These are phyloP conservation scores for Girardia tigrina DNA, from an alignment of 2,888 invertebrate species.

Conservation along the genomic window DNA sequence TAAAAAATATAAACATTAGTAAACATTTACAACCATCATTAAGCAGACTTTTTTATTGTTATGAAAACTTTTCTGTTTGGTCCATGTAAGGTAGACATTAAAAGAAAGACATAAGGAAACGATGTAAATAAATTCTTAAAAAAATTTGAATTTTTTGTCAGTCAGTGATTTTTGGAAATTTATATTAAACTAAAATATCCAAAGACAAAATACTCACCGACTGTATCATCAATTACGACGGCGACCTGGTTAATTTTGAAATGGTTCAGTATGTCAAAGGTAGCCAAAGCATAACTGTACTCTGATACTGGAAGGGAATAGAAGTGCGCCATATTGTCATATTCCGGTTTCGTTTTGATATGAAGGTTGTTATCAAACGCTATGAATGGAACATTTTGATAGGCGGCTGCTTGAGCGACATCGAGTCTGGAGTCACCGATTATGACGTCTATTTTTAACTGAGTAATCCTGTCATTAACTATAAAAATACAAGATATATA, in stretches of 20 bases:
- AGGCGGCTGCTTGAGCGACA: not conserved
- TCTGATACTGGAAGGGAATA: not conserved
- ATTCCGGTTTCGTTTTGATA: not conserved
- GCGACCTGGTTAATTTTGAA: not conserved
- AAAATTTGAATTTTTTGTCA: too few species aligned
- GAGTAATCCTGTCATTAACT: not conserved
- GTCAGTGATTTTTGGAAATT: too few species aligned
- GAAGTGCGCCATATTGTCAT: not conserved
- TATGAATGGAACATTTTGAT: not conserved
- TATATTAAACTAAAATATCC: too few species aligned
- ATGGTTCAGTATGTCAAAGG: conserved; percentile 6
- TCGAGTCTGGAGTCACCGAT: not conserved
- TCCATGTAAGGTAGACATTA: too few species aligned
- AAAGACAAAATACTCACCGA: too few species aligned
- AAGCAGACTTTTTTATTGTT: too few species aligned
- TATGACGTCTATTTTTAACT: not conserved
- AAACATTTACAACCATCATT: too few species aligned
- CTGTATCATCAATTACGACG: not conserved
- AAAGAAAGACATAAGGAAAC: too few species aligned
- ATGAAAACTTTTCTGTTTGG: too few species aligned
- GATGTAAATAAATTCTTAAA: too few species aligned
- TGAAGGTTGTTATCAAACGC: conserved; percentile 16
- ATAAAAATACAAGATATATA: not conserved
- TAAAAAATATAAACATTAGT: too few species aligned
- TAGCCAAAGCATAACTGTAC: not conserved